phyloP scores from a whole-genome alignment of 2,888 invertebrate species.

The Ormyrus thymus region DNA sequence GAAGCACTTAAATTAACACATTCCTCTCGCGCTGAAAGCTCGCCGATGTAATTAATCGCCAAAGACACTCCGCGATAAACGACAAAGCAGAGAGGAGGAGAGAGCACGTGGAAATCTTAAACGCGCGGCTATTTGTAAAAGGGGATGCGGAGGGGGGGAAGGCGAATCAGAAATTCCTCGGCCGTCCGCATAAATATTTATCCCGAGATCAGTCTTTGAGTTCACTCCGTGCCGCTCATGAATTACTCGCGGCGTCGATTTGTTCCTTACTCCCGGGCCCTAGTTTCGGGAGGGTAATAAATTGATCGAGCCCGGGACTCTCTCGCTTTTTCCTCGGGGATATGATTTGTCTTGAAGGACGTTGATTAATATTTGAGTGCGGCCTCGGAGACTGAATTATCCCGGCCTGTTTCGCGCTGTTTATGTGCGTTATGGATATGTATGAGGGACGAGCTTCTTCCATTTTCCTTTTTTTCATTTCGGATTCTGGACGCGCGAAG shows the following conservation, averaged over 20 bases:
- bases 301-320: not conserved
- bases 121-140: too few species aligned
- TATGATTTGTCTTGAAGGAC: conserved; percentile 40
- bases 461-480: too few species aligned
- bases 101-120: too few species aligned
- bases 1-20: too few species aligned
- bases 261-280: not conserved
- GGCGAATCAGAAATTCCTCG: not conserved
- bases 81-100: too few species aligned
- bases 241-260: conserved; percentile 11
- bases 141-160: too few species aligned
- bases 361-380: conserved; percentile 24
- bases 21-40: too few species aligned
- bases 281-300: not conserved
- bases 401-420: not conserved
- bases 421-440: not conserved
- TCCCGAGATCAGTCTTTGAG: not conserved
- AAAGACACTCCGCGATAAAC: too few species aligned
- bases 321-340: not conserved
- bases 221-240: not conserved
- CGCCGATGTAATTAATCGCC: too few species aligned
- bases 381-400: conserved; percentile 5
- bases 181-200: conserved; percentile 38
- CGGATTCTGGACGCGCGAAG: too few species aligned
- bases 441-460: not conserved